Conservation (phyloP, 37 sponge, comb jelly and placozoan genomes). For the Haliclona indistincta region DNA sequence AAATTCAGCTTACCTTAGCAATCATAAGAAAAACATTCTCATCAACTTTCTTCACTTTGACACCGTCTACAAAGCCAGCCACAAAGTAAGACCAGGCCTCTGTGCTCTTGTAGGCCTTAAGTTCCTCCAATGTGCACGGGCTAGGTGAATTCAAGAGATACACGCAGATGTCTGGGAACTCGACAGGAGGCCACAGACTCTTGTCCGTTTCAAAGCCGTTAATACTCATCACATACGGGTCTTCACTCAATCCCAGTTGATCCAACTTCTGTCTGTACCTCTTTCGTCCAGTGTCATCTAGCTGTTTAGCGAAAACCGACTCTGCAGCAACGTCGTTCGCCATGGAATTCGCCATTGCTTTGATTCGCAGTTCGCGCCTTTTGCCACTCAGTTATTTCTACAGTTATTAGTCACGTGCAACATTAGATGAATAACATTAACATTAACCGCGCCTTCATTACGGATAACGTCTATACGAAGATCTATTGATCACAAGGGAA, state of each 20-base stretch:
- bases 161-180: conserved; percentile 47
- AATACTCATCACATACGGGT: not conserved
- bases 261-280: conserved; percentile 8
- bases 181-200: conserved; percentile 40
- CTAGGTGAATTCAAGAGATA: conserved; percentile 41
- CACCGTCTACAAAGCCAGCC: conserved; percentile 14
- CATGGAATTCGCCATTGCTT: too few species aligned
- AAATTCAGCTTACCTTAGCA: conserved; percentile 1
- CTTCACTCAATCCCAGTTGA: not conserved
- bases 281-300: not conserved
- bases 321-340: too few species aligned
- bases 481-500: too few species aligned
- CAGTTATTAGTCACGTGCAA: too few species aligned
- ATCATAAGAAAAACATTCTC: not conserved
- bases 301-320: too few species aligned
- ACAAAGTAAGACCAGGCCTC: conserved; percentile 17
- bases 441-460: too few species aligned
- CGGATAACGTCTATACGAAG: too few species aligned
- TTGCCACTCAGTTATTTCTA: too few species aligned
- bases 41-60: not conserved
- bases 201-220: not conserved
- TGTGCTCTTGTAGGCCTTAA: conserved; percentile 31
- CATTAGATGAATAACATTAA: too few species aligned
- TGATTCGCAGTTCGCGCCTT: too few species aligned
- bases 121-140: conserved; percentile 29